Evolutionary conservation across 2,797 vertebrate species (phyloP), one percentile per base, ranked within the genome.

Genomic region (Hephaestus fuliginosus): DNA sequence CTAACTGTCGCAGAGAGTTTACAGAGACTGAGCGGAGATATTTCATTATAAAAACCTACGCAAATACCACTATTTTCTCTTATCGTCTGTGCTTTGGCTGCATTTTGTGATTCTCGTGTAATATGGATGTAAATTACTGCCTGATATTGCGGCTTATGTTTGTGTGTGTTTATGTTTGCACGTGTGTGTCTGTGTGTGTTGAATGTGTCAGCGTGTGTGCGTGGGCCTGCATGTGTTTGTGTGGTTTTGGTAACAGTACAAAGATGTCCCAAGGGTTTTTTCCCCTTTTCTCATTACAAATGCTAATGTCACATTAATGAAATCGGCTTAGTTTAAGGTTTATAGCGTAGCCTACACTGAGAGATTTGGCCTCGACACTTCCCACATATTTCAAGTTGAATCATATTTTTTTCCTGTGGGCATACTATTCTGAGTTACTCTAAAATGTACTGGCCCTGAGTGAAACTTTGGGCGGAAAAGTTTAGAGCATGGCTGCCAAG

Each of bases 271-370:
- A 73, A 84, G 93, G 93, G 93, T 58, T 81, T 85, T 82, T 73
- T 36, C 67, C 85, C 77, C 74, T 82, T 86, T 92, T 88, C 93
- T 95, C 90, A 95, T 94, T 95, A 94, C 91, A 91, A 94, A 96
- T 95, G 92, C 94, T 94, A 93, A 95, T 95, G 89, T 92, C 89
- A 92, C 83, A 92, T 93, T 92, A 94, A 95, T 95, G 87, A 95
- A 94, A 95, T 94, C 86, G 83, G 92, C 93, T 94, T 93, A 93
- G 89, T 94, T 91, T 91, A 91, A 90, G 89, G 93, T 95, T 95
- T 91, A 93, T 91, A 86, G 88, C 91, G 76, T 89, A 85, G 90
- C 93, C 92, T 86, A 92, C 92, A 85, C 89, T 83, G 56, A 78
- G 86, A 94, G 92, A 94, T 94, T 95, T 93, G 86, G 92, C 91